phyloP scores from a whole-genome alignment of 2,888 invertebrate species.

The Spodoptera picta region DNA sequence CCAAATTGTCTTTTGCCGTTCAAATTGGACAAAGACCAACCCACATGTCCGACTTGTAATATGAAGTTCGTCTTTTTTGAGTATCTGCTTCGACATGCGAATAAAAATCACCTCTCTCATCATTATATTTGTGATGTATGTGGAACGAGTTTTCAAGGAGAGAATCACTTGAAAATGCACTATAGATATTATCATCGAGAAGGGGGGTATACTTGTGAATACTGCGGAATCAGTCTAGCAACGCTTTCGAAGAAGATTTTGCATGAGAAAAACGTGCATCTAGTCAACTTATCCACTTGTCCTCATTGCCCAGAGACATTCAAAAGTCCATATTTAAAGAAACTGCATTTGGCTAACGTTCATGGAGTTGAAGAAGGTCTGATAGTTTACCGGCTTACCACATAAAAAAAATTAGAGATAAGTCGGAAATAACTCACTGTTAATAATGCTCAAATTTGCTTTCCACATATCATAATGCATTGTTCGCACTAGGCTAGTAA shows the following conservation, averaged over 20 bases:
- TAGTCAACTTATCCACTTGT: slow-evolving; percentile 77
- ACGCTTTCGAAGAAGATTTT: slow-evolving; percentile 82
- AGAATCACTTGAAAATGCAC: slow-evolving; percentile 84
- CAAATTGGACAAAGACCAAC: slow-evolving; percentile 78
- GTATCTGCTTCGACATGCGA: slow-evolving; percentile 80
- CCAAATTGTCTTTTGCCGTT: slow-evolving; percentile 83
- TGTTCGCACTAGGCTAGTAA: too few species aligned
- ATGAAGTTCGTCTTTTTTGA: slow-evolving; percentile 83
- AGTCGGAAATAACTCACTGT: too few species aligned
- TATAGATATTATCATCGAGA: slow-evolving; percentile 82
- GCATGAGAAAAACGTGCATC: slow-evolving; percentile 82
- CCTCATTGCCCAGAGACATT: slow-evolving; percentile 82
- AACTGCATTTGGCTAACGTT: slow-evolving; percentile 80
- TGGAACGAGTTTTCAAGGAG: slow-evolving; percentile 84
- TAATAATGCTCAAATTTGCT: too few species aligned
- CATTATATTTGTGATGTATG: slow-evolving; percentile 85
- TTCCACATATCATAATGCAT: too few species aligned
- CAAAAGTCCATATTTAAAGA: slow-evolving; percentile 82
- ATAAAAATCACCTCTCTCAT: slow-evolving; percentile 82
- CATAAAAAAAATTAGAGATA: too few species aligned
- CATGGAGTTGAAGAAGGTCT: slow-evolving; percentile 78
- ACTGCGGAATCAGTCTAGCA: slow-evolving; percentile 84
- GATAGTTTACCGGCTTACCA: too few species aligned
- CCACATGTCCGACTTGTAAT: slow-evolving; percentile 80
- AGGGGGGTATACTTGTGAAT: slow-evolving; percentile 80